Base-by-base conservation (phyloP, 2,113 vertebrate genomes). In the Gnathochromis pfefferi region DNA sequence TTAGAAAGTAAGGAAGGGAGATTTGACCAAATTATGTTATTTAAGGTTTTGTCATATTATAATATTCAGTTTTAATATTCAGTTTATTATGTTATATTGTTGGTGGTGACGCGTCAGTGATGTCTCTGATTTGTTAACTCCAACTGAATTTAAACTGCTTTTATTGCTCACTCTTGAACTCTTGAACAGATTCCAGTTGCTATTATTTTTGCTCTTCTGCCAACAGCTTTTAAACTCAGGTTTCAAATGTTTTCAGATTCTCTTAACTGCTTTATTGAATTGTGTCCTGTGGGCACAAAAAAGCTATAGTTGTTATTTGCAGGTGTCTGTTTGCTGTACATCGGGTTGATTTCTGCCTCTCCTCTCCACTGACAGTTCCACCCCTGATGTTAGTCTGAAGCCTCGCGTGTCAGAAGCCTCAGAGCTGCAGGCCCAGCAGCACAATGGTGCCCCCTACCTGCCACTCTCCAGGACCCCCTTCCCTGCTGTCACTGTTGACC, bases 311-410 rank as follows among this genome's bases (percentile, higher is more conserved):
- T 73, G 8, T 45, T 73, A 45, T 45, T 26, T 75, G 40, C 13
- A 45, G 2, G 4, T 19, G 40, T 47, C 0, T 19, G 40, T 75
- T 75, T 47, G 3, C 23, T 7, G 70, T 31, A 5, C 28, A n/a
- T 28, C 2, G 28, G 6, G 16, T 60, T 33, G 33, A 81, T 80
- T 12, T 49, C 2, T 17, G 45, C 70, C 70, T 90, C 23, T 79
- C 47, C 31, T 53, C 28, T 58, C 5, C 26, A 51, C 49, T 1
- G n/a, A 38, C 95, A 99, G 98, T 83, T 99, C 98, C 80, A 98
- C 98, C n/a, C 98, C 99, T 14, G 99, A 99, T 86, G 97, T 98
- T 23, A 98, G 97, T 84, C 97, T 98, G 93, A 99, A 99, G 95
- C 97, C 97, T 42, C 96, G 98, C 4, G 94, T 97, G 91, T 96